Base-by-base conservation (phyloP, 2,888 invertebrate species). In the Agriopis marginaria region DNA sequence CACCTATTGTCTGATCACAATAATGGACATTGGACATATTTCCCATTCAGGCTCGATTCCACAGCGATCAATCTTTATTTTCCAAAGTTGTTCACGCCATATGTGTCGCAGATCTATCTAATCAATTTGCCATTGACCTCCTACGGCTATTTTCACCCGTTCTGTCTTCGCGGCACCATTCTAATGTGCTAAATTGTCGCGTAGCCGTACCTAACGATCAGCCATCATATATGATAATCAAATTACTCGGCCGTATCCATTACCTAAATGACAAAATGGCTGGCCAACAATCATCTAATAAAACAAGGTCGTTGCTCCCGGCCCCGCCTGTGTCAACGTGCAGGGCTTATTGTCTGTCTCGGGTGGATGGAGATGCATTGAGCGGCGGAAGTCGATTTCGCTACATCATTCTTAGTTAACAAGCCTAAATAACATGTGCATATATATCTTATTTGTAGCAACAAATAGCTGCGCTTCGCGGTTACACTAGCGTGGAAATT, bases 361-460 rank as follows among this genome's bases (percentile, higher is more conserved):
- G 86, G 82, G 77, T 86, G 85, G 81, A 73, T 79, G 81, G 82
- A 81, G 78, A 77, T 79, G 80, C 79, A 80, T 81, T 77, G 75
- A 81, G 72, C 75, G 53, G 39, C 73, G 69, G 71, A 71, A 59
- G 71, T 66, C 45, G 58, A 65, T 53, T 23, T 63, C 71, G 23
- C 59, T 58, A 12, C 59, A 62, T 42, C 39, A 64, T 56, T 60
- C 59, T 54, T 17, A 59, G 47, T 23, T 53, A 44, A 47, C 1
- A 47, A 12, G 3, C 7, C 12, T 12, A 59, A 47, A 59, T 58
- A 44, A 11, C 11, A 0, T 44, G 12, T 3, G 5, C 32, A 32
- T 32, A 32, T 32, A 32, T 32, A 32, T 32, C 32, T 32, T 32
- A 23, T 32, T 32, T 32, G 4, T 32, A 32, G 32, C 32, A 32